phyloP scores from a whole-genome alignment of 2,888 invertebrate species.

The Ernsta delagoae region DNA sequence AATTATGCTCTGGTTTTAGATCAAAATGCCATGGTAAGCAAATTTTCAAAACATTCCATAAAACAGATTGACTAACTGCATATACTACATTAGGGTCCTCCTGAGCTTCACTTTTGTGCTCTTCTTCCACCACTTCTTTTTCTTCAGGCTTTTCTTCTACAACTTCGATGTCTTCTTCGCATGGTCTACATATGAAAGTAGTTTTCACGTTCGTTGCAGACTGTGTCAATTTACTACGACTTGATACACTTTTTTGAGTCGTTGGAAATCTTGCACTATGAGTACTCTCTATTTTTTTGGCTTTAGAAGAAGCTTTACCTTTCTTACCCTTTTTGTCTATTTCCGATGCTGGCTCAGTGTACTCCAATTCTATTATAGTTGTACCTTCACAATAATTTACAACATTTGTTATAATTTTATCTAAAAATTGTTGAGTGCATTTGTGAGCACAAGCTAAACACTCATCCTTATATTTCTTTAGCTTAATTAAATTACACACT shows the following conservation, averaged over 20 bases:
- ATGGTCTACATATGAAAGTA: conserved; percentile 69
- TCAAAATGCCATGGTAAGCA: conserved; percentile 75
- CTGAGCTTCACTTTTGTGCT: conserved; percentile 53
- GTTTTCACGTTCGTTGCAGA: conserved; percentile 62
- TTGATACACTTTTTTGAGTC: conserved; percentile 48
- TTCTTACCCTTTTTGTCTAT: conserved; percentile 62
- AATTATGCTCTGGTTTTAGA: conserved; percentile 59
- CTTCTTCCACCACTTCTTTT: conserved; percentile 60
- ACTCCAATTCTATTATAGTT: conserved; percentile 65
- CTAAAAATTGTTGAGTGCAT: conserved; percentile 63
- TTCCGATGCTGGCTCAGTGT: conserved; percentile 52
- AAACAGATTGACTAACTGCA: conserved; percentile 63
- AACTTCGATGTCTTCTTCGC: conserved; percentile 54
- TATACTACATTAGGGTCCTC: conserved; percentile 63
- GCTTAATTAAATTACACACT: conserved; percentile 66
- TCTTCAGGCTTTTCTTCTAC: conserved; percentile 53
- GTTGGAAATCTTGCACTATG: conserved; percentile 63
- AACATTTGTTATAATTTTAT: conserved; percentile 60
- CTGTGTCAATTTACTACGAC: conserved; percentile 52
- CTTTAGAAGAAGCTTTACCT: conserved; percentile 49
- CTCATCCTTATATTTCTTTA: conserved; percentile 68
- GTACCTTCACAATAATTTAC: conserved; percentile 66
- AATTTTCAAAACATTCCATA: conserved; percentile 71
- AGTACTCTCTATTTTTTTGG: conserved; percentile 55
- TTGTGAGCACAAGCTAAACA: conserved; percentile 65